Percentiles rank a stretch among this genome's conserved stretches.
Conservation (phyloP, 2,797 vertebrate genomes). For the Onychomys arenicola region DNA sequence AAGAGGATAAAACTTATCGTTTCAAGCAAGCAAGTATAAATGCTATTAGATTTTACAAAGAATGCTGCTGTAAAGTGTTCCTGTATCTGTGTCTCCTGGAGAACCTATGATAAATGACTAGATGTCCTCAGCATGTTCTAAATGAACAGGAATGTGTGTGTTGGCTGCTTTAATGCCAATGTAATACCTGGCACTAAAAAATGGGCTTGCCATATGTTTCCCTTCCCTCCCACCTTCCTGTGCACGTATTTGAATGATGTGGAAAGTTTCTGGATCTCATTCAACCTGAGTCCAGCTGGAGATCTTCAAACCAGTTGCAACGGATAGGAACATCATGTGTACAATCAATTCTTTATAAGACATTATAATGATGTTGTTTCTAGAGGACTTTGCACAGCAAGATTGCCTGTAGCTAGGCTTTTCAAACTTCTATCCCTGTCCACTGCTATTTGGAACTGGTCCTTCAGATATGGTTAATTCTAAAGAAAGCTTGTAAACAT, state of each 20-base stretch:
- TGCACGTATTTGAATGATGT: constrained; percentile 47
- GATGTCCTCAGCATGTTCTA: constrained; percentile 22
- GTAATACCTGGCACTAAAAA: constrained; percentile 54
- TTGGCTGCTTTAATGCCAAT: constrained; percentile 48
- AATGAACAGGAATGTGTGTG: not conserved
- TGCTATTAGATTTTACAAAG: not conserved
- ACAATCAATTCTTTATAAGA: constrained; percentile 17
- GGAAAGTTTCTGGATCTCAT: constrained; percentile 56
- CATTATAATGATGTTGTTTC: constrained; percentile 32
- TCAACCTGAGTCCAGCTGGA: constrained; percentile 54
- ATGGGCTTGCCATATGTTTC: constrained; percentile 40
- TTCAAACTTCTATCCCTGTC: not conserved
- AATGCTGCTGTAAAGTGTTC: not conserved
- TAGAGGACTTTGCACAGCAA: constrained; percentile 3
- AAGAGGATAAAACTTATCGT: not conserved
- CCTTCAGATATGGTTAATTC: not conserved
- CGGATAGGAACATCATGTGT: constrained; percentile 21
- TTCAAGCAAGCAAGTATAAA: not conserved
- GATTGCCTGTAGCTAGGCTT: not conserved
- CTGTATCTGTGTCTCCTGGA: not conserved
- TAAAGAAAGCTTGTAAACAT: constrained; percentile 25
- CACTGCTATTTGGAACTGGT: not conserved
- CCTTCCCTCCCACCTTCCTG: constrained; percentile 50
- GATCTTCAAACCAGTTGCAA: constrained; percentile 58
- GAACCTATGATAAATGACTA: not conserved